phyloP scores from a whole-genome alignment of 2,888 invertebrate genomes.

The Drepanosiphum platanoidis region DNA sequence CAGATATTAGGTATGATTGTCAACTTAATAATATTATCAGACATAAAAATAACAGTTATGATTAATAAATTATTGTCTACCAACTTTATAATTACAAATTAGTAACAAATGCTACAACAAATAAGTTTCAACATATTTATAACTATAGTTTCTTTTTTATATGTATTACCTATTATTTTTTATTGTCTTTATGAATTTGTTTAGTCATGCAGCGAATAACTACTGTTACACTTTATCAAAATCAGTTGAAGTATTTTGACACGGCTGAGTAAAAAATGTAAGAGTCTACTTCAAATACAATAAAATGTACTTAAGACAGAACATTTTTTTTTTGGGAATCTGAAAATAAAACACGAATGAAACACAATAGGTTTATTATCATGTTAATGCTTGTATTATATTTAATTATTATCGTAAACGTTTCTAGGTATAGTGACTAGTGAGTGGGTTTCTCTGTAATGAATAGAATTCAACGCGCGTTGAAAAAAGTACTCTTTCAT shows the following conservation, averaged over 20 bases:
- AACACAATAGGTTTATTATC: conserved; percentile 52
- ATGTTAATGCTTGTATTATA: conserved; percentile 3
- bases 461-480: background rate
- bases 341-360: conserved; percentile 19
- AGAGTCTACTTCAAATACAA: conserved; percentile 12
- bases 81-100: too few relatives aligned
- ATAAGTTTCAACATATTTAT: background rate
- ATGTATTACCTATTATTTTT: background rate
- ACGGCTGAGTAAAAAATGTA: conserved; percentile 12
- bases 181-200: background rate
- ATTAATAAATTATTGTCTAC: too few relatives aligned
- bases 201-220: background rate
- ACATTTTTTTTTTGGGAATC: background rate
- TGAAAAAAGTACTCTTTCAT: background rate
- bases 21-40: too few relatives aligned
- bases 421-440: background rate
- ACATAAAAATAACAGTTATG: too few relatives aligned
- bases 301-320: background rate
- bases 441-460: conserved; percentile 46
- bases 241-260: conserved; percentile 40
- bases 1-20: too few relatives aligned
- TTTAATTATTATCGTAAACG: conserved; percentile 43
- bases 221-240: background rate
- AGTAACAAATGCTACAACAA: too few relatives aligned
- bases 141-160: background rate